Evolutionary conservation across 2,797 vertebrate species (phyloP).

Genomic region (Pipistrellus nathusii): DNA sequence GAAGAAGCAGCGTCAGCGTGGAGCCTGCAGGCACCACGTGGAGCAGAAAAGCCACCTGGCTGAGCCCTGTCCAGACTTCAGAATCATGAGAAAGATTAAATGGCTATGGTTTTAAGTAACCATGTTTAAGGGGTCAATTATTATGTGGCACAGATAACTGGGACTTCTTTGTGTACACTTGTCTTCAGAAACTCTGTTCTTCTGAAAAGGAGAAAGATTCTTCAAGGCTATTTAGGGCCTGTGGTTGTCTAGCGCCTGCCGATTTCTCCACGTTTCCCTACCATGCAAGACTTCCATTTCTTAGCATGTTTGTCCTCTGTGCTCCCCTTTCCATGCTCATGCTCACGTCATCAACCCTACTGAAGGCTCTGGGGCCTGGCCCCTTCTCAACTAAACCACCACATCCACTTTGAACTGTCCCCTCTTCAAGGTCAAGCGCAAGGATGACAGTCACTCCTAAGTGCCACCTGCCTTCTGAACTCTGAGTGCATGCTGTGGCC

Average conservation of each 20-base stretch:
- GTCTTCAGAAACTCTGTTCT: background rate
- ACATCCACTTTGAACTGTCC: background rate
- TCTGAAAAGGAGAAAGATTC: background rate
- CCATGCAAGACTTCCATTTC: background rate
- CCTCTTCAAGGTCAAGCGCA: background rate
- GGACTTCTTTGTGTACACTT: background rate
- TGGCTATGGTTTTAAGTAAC: background rate
- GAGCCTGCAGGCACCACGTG: background rate
- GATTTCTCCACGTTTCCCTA: background rate
- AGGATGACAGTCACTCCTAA: background rate
- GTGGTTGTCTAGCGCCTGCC: too few species aligned
- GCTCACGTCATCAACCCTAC: background rate
- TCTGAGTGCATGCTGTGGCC: background rate
- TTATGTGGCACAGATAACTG: background rate
- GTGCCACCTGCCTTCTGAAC: background rate
- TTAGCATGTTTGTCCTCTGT: background rate
- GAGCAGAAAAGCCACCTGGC: background rate
- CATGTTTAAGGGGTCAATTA: background rate
- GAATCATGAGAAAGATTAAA: background rate
- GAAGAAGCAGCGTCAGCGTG: background rate
- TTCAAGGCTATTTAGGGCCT: background rate
- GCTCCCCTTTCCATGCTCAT: background rate
- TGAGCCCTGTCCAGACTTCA: background rate
- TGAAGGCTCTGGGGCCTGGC: background rate
- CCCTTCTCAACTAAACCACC: background rate